Percentiles rank a stretch among this genome's conserved stretches.
Conservation (phyloP, 2,113 vertebrate species). For the Pan paniscus region DNA sequence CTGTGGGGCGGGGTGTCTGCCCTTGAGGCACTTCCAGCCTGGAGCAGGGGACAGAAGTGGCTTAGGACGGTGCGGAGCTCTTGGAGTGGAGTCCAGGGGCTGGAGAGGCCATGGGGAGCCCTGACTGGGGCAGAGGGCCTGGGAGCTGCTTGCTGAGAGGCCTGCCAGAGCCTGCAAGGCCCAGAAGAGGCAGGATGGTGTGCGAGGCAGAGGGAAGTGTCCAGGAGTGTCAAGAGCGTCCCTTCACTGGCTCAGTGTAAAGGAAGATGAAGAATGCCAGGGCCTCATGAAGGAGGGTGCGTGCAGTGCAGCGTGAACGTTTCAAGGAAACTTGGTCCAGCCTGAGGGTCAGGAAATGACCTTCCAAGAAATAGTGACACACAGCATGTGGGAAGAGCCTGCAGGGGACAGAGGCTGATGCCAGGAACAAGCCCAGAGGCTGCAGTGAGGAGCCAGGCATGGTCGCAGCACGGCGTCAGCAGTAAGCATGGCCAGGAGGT, state of each 20-base stretch:
- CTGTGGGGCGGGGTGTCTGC: background rate
- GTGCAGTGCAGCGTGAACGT: fast-evolving
- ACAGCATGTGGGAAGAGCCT: too few species aligned
- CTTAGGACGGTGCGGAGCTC: background rate
- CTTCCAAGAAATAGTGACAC: background rate
- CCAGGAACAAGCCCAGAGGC: too few species aligned
- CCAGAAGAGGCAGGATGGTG: background rate
- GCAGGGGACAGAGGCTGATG: too few species aligned
- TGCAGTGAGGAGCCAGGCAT: too few species aligned
- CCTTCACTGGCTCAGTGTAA: background rate
- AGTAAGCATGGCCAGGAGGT: too few species aligned
- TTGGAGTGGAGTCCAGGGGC: too few species aligned
- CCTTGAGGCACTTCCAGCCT: background rate
- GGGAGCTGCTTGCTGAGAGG: background rate
- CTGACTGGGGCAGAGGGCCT: background rate
- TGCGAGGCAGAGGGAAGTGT: background rate
- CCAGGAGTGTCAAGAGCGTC: too few species aligned
- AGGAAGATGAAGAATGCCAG: too few species aligned
- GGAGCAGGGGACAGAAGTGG: background rate
- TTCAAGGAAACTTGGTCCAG: background rate
- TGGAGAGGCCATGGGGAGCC: too few species aligned
- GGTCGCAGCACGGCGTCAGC: too few species aligned
- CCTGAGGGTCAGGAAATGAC: too few species aligned
- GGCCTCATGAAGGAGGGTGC: too few species aligned
- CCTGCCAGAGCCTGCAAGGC: background rate